Percentiles rank a stretch among this genome's conserved stretches.
Evolutionary conservation across 2,888 invertebrate species (phyloP).

Genomic region (Diadegma fenestrale): DNA sequence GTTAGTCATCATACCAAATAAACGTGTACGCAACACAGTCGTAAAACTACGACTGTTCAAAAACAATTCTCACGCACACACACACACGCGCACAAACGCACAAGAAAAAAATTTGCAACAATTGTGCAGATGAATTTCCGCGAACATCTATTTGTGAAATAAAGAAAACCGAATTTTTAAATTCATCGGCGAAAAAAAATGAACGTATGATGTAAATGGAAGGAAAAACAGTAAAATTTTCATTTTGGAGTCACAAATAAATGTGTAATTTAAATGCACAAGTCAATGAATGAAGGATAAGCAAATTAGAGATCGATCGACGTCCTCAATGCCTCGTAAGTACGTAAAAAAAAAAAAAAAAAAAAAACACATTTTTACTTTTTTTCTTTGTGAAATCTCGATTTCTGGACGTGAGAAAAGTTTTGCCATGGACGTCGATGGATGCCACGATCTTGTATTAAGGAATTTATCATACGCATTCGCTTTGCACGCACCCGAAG

Average conservation of each 20-base stretch:
- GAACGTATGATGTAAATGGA: not conserved
- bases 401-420: not conserved
- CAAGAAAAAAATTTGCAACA: constrained; percentile 41
- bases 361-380: no score
- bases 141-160: constrained; percentile 1
- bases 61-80: constrained; percentile 52
- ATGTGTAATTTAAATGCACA: constrained; percentile 17
- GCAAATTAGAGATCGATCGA: constrained; percentile 60
- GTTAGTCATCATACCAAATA: constrained; percentile 82
- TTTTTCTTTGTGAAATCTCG: not conserved
- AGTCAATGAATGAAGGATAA: constrained; percentile 35
- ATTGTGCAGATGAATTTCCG: constrained; percentile 47
- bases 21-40: constrained; percentile 65
- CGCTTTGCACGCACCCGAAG: constrained; percentile 51
- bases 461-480: constrained; percentile 47
- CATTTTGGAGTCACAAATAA: not conserved
- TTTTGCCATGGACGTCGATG: constrained; percentile 50
- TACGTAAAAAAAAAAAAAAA: not conserved
- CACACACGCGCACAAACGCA: constrained; percentile 48
- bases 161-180: not conserved
- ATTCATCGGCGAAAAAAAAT: not conserved
- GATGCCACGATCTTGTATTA: constrained; percentile 45
- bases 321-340: constrained; percentile 32
- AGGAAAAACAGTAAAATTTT: not conserved
- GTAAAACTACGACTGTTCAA: constrained; percentile 62